A percentile compares a stretch with the other conserved stretches of the same genome.
Evolutionary conservation across 2,888 invertebrate species (phyloP).

Genomic region (Agrochola litura): DNA sequence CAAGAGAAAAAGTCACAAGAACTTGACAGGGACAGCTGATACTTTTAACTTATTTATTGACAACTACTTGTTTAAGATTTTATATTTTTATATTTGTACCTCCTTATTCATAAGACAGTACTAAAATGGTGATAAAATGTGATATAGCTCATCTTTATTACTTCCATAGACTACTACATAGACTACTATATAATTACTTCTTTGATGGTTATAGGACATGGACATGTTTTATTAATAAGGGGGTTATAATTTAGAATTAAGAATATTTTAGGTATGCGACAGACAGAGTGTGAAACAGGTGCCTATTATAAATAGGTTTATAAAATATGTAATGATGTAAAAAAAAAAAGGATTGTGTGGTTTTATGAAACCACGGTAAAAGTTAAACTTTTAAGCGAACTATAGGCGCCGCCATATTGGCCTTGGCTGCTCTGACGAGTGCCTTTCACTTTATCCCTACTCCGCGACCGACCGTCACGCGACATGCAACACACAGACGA

Average conservation of each 20-base stretch:
- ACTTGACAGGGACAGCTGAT: slow-evolving; percentile 54
- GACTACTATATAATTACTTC: no score
- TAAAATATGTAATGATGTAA: slow-evolving; percentile 2
- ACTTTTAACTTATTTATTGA: slow-evolving; percentile 9
- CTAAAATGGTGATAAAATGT: not conserved
- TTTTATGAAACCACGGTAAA: no score
- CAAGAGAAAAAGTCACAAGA: slow-evolving; percentile 48
- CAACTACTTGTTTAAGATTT: slow-evolving; percentile 29
- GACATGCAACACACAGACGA: no score
- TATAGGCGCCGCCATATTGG: no score
- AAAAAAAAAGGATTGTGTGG: no score
- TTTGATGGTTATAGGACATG: not conserved
- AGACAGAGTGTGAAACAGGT: not conserved
- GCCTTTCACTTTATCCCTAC: no score
- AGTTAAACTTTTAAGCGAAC: no score
- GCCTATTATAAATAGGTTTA: not conserved
- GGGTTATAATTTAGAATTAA: slow-evolving; percentile 1
- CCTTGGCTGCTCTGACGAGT: no score
- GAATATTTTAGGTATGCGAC: not conserved
- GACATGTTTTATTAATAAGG: not conserved
- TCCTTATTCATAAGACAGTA: not conserved
- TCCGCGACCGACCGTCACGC: no score
- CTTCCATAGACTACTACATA: no score
- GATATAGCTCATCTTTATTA: not conserved
- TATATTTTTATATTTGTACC: slow-evolving; percentile 46